Conservation (phyloP, 2,113 vertebrate species). For the Amazona vittata region DNA sequence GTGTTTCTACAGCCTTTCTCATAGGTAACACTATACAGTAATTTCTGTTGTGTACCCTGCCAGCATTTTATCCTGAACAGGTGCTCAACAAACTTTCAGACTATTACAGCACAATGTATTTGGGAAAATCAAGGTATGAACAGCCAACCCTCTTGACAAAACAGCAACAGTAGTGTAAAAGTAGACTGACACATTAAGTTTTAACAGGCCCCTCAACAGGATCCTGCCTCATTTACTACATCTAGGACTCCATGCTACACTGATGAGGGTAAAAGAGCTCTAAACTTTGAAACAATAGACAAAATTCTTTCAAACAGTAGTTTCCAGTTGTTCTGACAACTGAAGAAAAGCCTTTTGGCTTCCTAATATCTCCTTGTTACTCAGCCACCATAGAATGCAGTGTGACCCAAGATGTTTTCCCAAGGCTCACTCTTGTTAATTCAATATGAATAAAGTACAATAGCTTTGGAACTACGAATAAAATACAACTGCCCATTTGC, state of each 20-base stretch:
- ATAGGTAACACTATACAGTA: constrained; percentile 27
- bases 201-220: background rate
- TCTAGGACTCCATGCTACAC: background rate
- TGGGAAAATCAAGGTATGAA: background rate
- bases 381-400: background rate
- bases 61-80: constrained; percentile 46
- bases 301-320: background rate
- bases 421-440: background rate
- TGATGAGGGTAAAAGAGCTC: background rate
- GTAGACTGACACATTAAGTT: background rate
- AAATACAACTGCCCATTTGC: background rate
- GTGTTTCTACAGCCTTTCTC: background rate
- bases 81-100: constrained; percentile 15
- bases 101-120: background rate
- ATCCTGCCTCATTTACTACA: background rate
- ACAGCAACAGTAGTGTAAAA: background rate
- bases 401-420: background rate
- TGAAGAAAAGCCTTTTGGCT: background rate
- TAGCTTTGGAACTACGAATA: background rate
- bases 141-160: background rate
- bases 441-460: background rate
- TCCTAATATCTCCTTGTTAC: background rate
- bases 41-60: background rate
- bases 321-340: background rate
- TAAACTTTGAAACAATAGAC: background rate